These are phyloP conservation scores for Phyllostomus hastatus DNA, from an alignment of 2,113 vertebrate genomes.

Conservation along the genomic window DNA sequence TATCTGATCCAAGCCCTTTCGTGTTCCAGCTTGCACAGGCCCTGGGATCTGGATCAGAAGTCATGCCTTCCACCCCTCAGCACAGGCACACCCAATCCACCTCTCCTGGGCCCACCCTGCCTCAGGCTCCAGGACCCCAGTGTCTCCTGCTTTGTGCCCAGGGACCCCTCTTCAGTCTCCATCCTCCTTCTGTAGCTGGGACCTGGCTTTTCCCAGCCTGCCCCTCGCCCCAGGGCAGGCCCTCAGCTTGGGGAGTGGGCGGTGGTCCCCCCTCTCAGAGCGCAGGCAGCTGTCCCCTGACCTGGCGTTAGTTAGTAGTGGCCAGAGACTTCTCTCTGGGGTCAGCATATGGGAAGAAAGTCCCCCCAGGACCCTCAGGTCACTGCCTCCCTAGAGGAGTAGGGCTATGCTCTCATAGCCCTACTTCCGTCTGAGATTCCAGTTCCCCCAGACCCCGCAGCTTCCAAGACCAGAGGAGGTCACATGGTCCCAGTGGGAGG, in stretches of 20 bases:
- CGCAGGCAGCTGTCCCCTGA: neutral
- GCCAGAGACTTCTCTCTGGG: neutral
- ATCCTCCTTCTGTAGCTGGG: accelerated
- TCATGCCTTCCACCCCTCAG: no score
- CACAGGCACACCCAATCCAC: neutral
- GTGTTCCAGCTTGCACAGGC: neutral
- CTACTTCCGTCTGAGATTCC: neutral
- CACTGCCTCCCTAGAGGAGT: no score
- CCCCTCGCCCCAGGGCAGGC: neutral
- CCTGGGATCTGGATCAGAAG: neutral
- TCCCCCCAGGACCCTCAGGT: neutral
- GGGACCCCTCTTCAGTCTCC: neutral
- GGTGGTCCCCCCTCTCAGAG: neutral
- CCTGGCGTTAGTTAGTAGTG: neutral
- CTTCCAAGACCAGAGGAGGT: neutral
- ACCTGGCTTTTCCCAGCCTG: neutral
- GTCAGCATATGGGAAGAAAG: neutral
- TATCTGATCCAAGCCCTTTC: neutral
- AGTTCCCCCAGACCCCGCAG: accelerated
- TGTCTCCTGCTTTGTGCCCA: accelerated
- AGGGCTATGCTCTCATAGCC: no score
- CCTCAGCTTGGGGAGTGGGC: neutral
- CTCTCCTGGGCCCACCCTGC: neutral
- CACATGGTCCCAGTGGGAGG: no score
- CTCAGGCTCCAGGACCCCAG: neutral